Evolutionary conservation across 1,140 invertebrate species (phyloP), one percentile per base, ranked within the genome.

Genomic region (Bombus terrestris): DNA sequence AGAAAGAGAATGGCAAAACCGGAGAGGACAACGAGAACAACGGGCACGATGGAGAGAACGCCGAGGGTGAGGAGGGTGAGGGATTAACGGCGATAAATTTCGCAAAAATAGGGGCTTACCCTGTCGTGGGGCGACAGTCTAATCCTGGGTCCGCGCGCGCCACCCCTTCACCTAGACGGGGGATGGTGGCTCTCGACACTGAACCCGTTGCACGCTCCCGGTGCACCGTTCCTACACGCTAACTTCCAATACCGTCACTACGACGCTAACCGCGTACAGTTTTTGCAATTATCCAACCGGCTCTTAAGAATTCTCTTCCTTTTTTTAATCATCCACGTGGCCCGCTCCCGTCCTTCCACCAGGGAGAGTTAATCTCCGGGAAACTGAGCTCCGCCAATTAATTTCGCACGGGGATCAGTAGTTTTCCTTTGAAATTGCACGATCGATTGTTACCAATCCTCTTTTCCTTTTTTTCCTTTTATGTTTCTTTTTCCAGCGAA

Each of bases 11-110:
- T 37, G 73, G 57, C 28, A 47, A 78, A 72, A 62, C 62, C 62
- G 37, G 41, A 86, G 83, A 85, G 76, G 82, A 72, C 84, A 83
- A 73, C 77, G 81, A 73, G 57, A 78, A 69, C 64, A 69, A 80
- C 78, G 57, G 57, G 66, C 69, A 43, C 59, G 79, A 82, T 59
- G 68, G 79, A 87, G 68, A 88, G 81, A 83, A 86, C 66, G 79
- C 64, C 59, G 82, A 68, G 86, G 85, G 81, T 32, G 75, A 39
- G 64, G 80, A 78, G 90, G 83, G 79, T 93, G 93, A 95, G 91
- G 95, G 94, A 95, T 95, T 95, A 95, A 94, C 94, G 93, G 93
- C 94, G 94, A 95, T 95, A 95, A 95, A 95, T 95, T 95, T 95
- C 93, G 91, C 94, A 95, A 95, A 95, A 95, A 95, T 95, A 92